phyloP scores from a whole-genome alignment of 2,113 vertebrate genomes.

The Pterocles gutturalis region DNA sequence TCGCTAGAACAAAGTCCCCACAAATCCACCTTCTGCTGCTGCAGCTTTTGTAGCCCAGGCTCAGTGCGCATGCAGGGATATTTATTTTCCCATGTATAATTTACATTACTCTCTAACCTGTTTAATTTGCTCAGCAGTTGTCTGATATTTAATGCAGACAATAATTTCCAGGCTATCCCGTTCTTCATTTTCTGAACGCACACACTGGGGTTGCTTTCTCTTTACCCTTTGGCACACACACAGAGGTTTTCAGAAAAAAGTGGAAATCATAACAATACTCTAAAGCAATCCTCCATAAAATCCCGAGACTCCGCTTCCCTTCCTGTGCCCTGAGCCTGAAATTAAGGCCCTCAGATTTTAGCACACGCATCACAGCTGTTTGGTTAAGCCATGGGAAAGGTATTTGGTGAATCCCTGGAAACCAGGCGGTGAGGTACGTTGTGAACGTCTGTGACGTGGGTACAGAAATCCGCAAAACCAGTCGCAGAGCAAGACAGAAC shows the following conservation, averaged over 20 bases:
- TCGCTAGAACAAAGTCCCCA: neutral
- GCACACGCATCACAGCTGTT: neutral
- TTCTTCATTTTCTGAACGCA: neutral
- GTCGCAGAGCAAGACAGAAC: neutral
- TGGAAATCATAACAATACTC: neutral
- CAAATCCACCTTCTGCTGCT: neutral
- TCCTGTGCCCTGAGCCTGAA: neutral
- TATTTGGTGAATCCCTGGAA: neutral
- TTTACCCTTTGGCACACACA: neutral
- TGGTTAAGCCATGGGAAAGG: neutral
- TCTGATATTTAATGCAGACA: neutral
- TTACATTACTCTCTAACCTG: neutral
- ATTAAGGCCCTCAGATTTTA: neutral
- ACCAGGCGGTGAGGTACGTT: no score
- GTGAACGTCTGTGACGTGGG: neutral
- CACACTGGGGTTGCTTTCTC: rapidly evolving
- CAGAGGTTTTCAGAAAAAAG: neutral
- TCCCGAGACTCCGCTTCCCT: neutral
- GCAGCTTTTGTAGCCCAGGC: neutral
- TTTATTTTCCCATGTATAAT: neutral
- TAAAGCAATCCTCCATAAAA: neutral
- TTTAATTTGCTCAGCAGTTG: neutral
- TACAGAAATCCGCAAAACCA: rapidly evolving
- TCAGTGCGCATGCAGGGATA: neutral
- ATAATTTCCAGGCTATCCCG: neutral